phyloP scores from a whole-genome alignment of 2,113 vertebrate species.

The Eretmodus cyanostictus region DNA sequence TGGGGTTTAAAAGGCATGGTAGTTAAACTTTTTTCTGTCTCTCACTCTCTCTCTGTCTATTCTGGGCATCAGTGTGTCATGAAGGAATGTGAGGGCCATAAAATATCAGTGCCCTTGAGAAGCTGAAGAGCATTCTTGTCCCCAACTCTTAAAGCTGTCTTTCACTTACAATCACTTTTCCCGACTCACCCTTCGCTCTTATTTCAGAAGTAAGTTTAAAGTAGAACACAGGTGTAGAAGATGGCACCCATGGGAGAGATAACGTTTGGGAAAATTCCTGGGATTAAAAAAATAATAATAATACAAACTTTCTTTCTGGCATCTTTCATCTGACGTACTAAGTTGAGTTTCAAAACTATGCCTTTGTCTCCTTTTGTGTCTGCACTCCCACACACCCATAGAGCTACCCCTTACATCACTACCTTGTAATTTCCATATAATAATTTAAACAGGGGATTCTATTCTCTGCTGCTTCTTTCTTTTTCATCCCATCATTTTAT shows the following conservation, averaged over 20 bases:
- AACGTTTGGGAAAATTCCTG: conserved; percentile 53
- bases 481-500: conserved; percentile 43
- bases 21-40: conserved; percentile 2
- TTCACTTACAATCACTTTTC: conserved; percentile 43
- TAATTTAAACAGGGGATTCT: conserved; percentile 49
- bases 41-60: conserved; percentile 34
- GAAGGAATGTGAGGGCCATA: conserved; percentile 63
- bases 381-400: conserved; percentile 8
- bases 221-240: conserved; percentile 54
- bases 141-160: conserved; percentile 54
- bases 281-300: neutral
- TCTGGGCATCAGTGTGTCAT: conserved; percentile 59
- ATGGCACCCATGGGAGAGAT: conserved; percentile 36
- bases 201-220: conserved; percentile 44
- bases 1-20: conserved; percentile 17
- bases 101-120: conserved; percentile 66
- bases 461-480: conserved; percentile 28
- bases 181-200: neutral
- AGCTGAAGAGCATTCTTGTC: conserved; percentile 53
- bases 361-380: conserved; percentile 38
- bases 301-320: conserved; percentile 1
- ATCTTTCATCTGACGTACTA: conserved; percentile 30
- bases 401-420: conserved; percentile 49
- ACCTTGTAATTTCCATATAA: conserved; percentile 54
- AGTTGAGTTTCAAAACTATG: conserved; percentile 36